A percentile compares a stretch with the other conserved stretches of the same genome.
phyloP scores from a whole-genome alignment of 2,888 invertebrate genomes.

The Gymnosoma rotundatum region DNA sequence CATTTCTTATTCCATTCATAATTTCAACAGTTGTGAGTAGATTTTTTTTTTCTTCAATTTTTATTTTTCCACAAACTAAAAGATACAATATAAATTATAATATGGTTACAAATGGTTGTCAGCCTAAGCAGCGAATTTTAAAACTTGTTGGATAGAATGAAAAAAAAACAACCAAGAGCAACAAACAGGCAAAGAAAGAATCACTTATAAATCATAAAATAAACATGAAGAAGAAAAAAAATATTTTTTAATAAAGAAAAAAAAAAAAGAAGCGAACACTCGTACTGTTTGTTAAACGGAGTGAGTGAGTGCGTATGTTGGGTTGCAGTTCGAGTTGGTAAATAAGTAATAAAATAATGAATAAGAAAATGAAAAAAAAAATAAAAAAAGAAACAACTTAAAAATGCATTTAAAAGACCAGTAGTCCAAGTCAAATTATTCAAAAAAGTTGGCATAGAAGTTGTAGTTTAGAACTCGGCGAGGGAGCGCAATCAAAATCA shows the following conservation, averaged over 20 bases:
- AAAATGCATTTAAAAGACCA: slow-evolving; percentile 55
- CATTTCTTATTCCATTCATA: slow-evolving; percentile 70
- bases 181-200: slow-evolving; percentile 41
- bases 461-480: slow-evolving; percentile 9
- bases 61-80: slow-evolving; percentile 51
- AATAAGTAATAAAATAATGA: slow-evolving; percentile 54
- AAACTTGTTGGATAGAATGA: slow-evolving; percentile 26
- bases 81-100: slow-evolving; percentile 70
- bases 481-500: slow-evolving; percentile 50
- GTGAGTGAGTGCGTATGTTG: slow-evolving; percentile 18
- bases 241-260: not conserved
- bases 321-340: slow-evolving; percentile 55
- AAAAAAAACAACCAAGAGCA: not conserved
- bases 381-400: slow-evolving; percentile 18
- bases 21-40: slow-evolving; percentile 63
- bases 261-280: slow-evolving; percentile 9
- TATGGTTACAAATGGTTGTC: slow-evolving; percentile 69
- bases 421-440: slow-evolving; percentile 55
- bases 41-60: slow-evolving; percentile 20
- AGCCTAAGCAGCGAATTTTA: slow-evolving; percentile 55
- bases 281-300: slow-evolving; percentile 30
- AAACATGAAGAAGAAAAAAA: slow-evolving; percentile 12
- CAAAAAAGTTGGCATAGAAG: slow-evolving; percentile 49
- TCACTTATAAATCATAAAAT: slow-evolving; percentile 65
- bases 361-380: slow-evolving; percentile 18